A percentile compares a stretch with the other conserved stretches of the same genome.
These are phyloP conservation scores for Hoplostethus atlanticus DNA, from an alignment of 2,797 vertebrate species.

Conservation along the genomic window DNA sequence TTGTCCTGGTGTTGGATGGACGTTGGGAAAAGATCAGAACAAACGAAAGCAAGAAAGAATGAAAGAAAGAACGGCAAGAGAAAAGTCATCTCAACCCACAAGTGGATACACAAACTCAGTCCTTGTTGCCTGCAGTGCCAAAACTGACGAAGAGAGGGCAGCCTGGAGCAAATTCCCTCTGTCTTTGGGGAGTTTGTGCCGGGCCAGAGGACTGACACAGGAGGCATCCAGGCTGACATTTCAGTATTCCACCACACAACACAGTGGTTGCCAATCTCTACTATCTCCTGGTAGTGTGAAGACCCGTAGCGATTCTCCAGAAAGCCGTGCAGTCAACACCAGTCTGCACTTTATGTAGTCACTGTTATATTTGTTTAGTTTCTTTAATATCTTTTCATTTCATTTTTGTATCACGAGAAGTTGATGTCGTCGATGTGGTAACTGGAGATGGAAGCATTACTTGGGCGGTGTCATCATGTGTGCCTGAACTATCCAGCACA, in stretches of 20 bases:
- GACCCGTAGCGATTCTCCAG: conserved; percentile 47
- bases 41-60: conserved; percentile 62
- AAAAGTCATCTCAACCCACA: conserved; percentile 67
- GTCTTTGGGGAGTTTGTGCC: conserved; percentile 42
- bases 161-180: conserved; percentile 58
- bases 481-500: conserved; percentile 84
- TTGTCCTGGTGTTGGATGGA: conserved; percentile 50
- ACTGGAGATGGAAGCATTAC: conserved; percentile 75
- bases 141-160: conserved; percentile 77
- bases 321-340: conserved; percentile 70
- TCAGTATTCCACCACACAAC: conserved; percentile 76
- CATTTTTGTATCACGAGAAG: conserved; percentile 71
- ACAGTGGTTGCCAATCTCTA: conserved; percentile 49
- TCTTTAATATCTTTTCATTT: conserved; percentile 72
- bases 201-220: conserved; percentile 59
- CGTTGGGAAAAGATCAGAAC: conserved; percentile 73
- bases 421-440: conserved; percentile 58
- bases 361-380: conserved; percentile 76
- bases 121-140: conserved; percentile 89
- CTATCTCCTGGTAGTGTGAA: conserved; percentile 49
- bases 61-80: conserved; percentile 43
- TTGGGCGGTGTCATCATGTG: conserved; percentile 62
- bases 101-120: conserved; percentile 77
- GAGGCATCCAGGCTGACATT: conserved; percentile 64
- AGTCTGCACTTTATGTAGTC: conserved; percentile 76